phyloP scores from a whole-genome alignment of 2,888 invertebrate species.

The Crocallis elinguaria region DNA sequence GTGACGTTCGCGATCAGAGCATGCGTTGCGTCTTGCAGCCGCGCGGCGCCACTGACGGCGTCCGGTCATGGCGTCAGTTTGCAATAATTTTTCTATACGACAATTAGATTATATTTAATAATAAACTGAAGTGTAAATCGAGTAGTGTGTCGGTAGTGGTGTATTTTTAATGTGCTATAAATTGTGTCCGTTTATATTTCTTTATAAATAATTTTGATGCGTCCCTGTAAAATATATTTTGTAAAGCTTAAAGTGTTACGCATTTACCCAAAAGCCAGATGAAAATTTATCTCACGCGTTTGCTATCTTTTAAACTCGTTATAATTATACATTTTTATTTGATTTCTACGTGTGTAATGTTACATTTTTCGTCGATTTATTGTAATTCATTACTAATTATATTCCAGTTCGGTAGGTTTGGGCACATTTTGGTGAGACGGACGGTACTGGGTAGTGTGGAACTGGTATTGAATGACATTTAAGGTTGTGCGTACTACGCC shows the following conservation, averaged over 20 bases:
- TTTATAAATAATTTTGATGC: background rate
- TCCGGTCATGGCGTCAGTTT: slow-evolving; percentile 35
- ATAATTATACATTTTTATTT: background rate
- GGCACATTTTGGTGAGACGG: slow-evolving; percentile 9
- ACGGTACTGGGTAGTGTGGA: background rate
- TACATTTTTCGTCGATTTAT: background rate
- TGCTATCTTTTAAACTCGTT: background rate
- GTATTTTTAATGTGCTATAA: slow-evolving; percentile 21
- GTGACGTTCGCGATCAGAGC: slow-evolving; percentile 40
- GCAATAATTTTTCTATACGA: slow-evolving; percentile 65
- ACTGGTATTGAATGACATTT: background rate
- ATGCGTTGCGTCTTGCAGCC: too few relatives aligned
- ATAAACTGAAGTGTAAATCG: slow-evolving; percentile 20
- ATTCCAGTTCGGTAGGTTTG: background rate
- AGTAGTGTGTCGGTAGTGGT: slow-evolving; percentile 28
- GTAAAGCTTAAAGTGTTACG: background rate
- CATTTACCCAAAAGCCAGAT: background rate
- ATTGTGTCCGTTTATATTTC: slow-evolving; percentile 6
- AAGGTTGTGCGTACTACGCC: background rate
- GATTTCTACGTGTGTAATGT: background rate
- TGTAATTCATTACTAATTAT: background rate
- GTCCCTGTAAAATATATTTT: background rate
- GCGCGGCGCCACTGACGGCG: too few relatives aligned
- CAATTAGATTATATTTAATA: slow-evolving; percentile 29
- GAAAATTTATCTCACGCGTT: background rate